Base-by-base conservation (phyloP, 2,797 vertebrate genomes). In the Cryptoblepharus egeriae region DNA sequence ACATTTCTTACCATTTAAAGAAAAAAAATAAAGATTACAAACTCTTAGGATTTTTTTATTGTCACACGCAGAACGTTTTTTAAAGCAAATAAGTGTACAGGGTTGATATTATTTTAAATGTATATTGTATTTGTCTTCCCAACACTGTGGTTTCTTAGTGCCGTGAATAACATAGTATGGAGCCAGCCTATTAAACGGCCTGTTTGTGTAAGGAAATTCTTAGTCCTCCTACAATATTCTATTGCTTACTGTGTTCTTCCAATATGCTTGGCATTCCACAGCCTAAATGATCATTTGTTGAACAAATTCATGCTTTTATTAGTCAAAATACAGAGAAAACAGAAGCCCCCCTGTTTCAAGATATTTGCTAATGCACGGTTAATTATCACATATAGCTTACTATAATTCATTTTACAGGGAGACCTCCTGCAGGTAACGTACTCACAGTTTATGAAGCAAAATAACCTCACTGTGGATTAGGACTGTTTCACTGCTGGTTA, bases 391-490 rank as follows among this genome's bases (percentile, higher is more conserved):
- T 96, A 96, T 96, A 95, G 94, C 96, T 96, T 96, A 96, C 96
- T 96, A 96, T 96, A 96, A 96, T 97, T 96, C 96, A 96, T 96
- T 96, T 96, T 96, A 96, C 95, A 94, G 96, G 94, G 95, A 92
- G 95, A 96, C 95, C 95, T 96, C 96, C 96, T 96, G 96, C 95
- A 96, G 95, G 93, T 95, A 95, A 95, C 94, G 95, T 95, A 96
- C 95, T 95, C 95, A 94, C 95, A 96, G 94, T 96, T 96, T 96
- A 95, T 97, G 96, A 97, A 97, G 97, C 96, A 96, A 96, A 97
- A 97, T 97, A 97, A 97, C 96, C 96, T 96, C 94, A 92, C 96
- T 95, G 94, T 95, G 96, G 96, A 97, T 97, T 96, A 96, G 93
- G 94, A 91, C 95, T 93, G 92, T 94, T 95, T 94, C 90, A 92